Base-by-base conservation (phyloP, 2,888 invertebrate genomes). In the Ormyrus thymus region DNA sequence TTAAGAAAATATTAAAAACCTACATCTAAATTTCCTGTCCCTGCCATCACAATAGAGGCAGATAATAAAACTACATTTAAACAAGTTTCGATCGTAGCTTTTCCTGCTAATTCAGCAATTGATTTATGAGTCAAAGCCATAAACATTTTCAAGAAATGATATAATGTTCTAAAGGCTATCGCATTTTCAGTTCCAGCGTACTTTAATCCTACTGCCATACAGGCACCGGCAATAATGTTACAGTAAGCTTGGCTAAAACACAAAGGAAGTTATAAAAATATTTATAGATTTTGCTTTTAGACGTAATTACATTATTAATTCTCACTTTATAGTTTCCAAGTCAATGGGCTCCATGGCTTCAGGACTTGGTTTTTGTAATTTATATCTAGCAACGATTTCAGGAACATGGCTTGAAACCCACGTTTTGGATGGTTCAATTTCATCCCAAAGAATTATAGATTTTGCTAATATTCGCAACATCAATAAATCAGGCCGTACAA, bases 181-280 rank as follows among this genome's bases (percentile, higher is more conserved):
- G 92, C 91, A 89, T 97, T 94, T 10, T 96, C 96, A 0, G 98
- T 95, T 55, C 99, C 98, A 0, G 99, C 98, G 92, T 95, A 99
- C 82, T 96, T 95, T 5, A 99, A 92, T 0, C 98, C 98, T 84
- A 99, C 91, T 7, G 97, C 96, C 92, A 99, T 95, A 84, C 98
- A 97, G 1, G 97, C 97, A 15, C 99, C 99, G 0, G 97, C 95
- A 79, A 98, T 93, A 82, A 98, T 97, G 90, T 98, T 98, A 90
- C 98, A 97, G 91, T 97, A 99, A 0, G 98, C 98, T 92, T 98
- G 98, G 86, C 97, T 97, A 86, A 56, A 92, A 73, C 15, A 70
- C 7, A 45, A 66, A 50, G 53, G 7, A 61, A 66, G 15, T 15
- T 59, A 59, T 15, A 29, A 29, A 29, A 29, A 29, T 29, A 29